Base-by-base conservation (phyloP, 2,797 vertebrate genomes). In the Dromococcyx pavoninus region DNA sequence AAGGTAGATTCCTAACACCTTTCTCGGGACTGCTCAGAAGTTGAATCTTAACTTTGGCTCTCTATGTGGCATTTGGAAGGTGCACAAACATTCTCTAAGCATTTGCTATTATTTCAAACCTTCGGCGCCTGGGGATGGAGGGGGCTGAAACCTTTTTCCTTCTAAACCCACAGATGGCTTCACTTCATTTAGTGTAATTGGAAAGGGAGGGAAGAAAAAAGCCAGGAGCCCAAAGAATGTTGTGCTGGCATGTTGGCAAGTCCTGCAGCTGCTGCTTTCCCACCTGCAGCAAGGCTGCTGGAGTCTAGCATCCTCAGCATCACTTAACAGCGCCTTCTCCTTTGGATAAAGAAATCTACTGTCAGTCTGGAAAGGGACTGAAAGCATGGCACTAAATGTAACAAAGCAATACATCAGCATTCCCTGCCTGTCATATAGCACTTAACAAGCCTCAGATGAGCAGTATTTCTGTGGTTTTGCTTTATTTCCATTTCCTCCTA, bases 381-480 rank as follows among this genome's bases (percentile, higher is more conserved):
- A 66, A 84, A 74, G 2, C 2, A 0, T 65, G n/a, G 62, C 30
- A 91, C 11, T 33, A 76, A 62, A 79, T 9, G 24, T 78, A 86
- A 24, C 11, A 15, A 74, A 71, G 30, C 28, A 76, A 78, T 70
- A 39, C 43, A 43, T 81, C 82, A 91, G 14, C 60, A 43, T 89
- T 91, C 51, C 28, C 32, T 35, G 32, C 32, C 22, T 76, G 51
- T 56, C 70, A 57, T n/a, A 37, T 17, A 76, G 25, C 41, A 46
- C 77, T 94, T 85, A 95, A 91, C 24, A 92, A 91, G 35, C 37
- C 57, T 43, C 69, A 65, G 35, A 71, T 85, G 48, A 95, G 33
- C 54, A 28, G 13, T 48, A 57, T 67, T 91, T 92, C 23, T 75
- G 24, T 53, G 35, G 18, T 57, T 88, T 62, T 54, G 4, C 77